phyloP scores from a whole-genome alignment of 1,140 invertebrate species.

The Drosophila mojavensis region DNA sequence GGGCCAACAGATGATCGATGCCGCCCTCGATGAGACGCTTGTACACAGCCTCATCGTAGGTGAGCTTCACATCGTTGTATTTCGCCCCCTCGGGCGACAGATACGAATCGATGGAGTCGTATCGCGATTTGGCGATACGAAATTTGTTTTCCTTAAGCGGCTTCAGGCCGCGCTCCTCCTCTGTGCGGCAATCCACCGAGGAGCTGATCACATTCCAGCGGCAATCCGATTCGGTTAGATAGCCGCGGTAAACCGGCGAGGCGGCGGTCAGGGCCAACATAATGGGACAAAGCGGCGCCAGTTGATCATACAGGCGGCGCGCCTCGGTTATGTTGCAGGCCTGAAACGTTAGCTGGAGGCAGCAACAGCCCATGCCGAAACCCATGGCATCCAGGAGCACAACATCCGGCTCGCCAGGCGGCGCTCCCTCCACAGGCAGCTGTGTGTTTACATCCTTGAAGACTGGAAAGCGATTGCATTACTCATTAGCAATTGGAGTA shows the following conservation, averaged over 20 bases:
- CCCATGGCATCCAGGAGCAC: constrained; percentile 99
- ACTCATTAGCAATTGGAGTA: not conserved
- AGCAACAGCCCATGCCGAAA: constrained; percentile 99
- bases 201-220: constrained; percentile 98
- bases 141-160: constrained; percentile 91
- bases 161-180: constrained; percentile 94
- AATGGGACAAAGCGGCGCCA: constrained; percentile 98
- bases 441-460: constrained; percentile 95
- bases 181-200: constrained; percentile 97
- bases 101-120: constrained; percentile 99
- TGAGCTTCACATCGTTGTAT: constrained; percentile 86
- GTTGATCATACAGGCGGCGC: constrained; percentile 97
- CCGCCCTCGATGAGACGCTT: constrained; percentile 92
- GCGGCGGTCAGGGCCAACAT: constrained; percentile 98
- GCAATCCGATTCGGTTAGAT: constrained; percentile 97
- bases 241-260: constrained; percentile 96
- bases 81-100: constrained; percentile 91
- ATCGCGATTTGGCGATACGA: constrained; percentile 97
- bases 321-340: constrained; percentile 99
- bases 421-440: constrained; percentile 91
- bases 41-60: constrained; percentile 93
- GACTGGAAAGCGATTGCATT: constrained; percentile 86
- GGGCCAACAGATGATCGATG: constrained; percentile 95
- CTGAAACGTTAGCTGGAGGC: constrained; percentile 96
- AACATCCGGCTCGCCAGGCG: constrained; percentile 89